Base-by-base conservation (phyloP, 1,140 invertebrate genomes). In the Myzus persicae region DNA sequence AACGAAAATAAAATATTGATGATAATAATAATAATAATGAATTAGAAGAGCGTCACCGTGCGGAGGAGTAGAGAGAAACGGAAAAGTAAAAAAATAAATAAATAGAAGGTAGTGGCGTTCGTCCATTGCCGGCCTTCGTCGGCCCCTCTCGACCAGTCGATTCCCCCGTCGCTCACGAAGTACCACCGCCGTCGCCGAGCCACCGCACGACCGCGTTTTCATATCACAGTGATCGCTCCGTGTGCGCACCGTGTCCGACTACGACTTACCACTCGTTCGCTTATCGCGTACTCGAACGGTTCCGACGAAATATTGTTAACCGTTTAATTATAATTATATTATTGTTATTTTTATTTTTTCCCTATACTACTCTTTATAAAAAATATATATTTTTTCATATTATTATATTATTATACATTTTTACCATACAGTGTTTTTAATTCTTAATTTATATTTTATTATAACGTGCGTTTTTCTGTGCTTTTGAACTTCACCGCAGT, bases 41-140 rank as follows among this genome's bases (percentile, higher is more conserved):
- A 42, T 44, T 31, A 26, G 26, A 44, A 4, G 42, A n/a, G 31
- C 31, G 44, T 51, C 26, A 14, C 7, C 26, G 26, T 11, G 51
- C 51, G 38, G 51, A 31, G 24, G 82, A 11, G 40, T 85, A 40
- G n/a, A 40, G 76, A 81, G 38, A 76, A 76, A 76, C 59, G 59
- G 59, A 76, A 76, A n/a, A 76, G 18, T 76, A 76, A n/a, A 76
- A n/a, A 76, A 51, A 76, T 76, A 76, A 76, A 76, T 76, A 76
- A 76, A 76, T 76, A 87, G 46, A 87, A 87, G 84, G n/a, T 54
- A 51, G n/a, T 54, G 88, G 36, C 36, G 67, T 82, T 91, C 91
- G 91, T 51, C 91, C 44, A n/a, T 26, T 14, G 81, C 91, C 91
- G 91, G 91, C 91, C 91, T 93, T 93, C 91, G 81, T 93, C 91